A percentile compares a stretch with the other conserved stretches of the same genome.
These are phyloP conservation scores for Brachionus rubens DNA, from an alignment of 1,140 invertebrate genomes.

Conservation along the genomic window DNA sequence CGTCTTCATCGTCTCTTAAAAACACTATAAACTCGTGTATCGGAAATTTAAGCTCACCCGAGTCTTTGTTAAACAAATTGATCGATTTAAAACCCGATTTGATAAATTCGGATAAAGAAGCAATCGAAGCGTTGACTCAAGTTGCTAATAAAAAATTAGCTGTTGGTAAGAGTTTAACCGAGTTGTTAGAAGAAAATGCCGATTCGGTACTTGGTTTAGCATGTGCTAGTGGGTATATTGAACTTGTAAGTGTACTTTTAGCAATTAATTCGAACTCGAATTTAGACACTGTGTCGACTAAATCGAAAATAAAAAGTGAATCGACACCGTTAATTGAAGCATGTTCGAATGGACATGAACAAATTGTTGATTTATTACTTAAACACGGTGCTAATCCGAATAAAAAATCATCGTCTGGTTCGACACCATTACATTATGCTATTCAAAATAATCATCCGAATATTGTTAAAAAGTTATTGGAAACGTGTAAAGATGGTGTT, in stretches of 20 bases:
- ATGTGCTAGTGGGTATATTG: conserved; percentile 56
- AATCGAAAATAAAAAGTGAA: conserved; percentile 88
- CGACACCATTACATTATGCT: conserved; percentile 95
- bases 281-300: conserved; percentile 78
- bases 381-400: conserved; percentile 90
- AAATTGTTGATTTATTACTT: conserved; percentile 82
- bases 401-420: conserved; percentile 83
- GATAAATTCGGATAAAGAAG: not conserved
- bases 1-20: not conserved
- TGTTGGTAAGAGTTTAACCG: conserved; percentile 41
- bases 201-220: conserved; percentile 28
- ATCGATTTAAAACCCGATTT: conserved; percentile 21
- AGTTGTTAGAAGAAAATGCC: conserved; percentile 41
- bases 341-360: conserved; percentile 90
- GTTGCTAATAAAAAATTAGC: conserved; percentile 42
- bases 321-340: conserved; percentile 98
- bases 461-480: conserved; percentile 73
- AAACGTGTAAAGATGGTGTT: conserved; percentile 56
- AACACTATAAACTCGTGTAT: conserved; percentile 18
- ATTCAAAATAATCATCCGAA: conserved; percentile 91
- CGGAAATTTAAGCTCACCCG: conserved; percentile 2
- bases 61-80: not conserved
- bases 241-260: conserved; percentile 69
- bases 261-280: conserved; percentile 57
- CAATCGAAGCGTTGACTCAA: not conserved